Conservation (phyloP, 2,797 vertebrate genomes). For the Anguilla pacifica region DNA sequence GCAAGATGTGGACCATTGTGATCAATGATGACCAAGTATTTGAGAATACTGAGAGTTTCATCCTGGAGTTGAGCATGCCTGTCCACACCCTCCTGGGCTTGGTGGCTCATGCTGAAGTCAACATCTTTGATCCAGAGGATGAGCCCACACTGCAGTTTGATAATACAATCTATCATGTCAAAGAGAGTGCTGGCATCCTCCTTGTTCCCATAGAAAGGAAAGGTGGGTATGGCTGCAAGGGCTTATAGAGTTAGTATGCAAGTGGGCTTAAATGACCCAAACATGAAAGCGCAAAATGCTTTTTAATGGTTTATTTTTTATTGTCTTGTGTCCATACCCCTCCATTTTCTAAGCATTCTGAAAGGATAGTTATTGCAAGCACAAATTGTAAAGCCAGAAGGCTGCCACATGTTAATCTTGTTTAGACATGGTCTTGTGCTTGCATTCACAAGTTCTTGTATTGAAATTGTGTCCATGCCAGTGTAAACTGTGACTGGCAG, state of each 20-base stretch:
- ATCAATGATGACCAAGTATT: constrained; percentile 87
- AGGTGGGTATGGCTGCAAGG: constrained; percentile 66
- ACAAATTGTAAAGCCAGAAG: background rate
- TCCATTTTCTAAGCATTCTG: background rate
- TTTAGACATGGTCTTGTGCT: too few relatives aligned
- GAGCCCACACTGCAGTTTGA: constrained; percentile 90
- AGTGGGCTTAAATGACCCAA: background rate
- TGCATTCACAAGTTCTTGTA: background rate
- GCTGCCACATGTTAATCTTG: background rate
- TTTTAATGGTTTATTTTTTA: background rate
- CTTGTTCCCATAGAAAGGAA: constrained; percentile 85
- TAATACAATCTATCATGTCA: constrained; percentile 83
- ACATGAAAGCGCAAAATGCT: background rate
- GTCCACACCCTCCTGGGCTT: constrained; percentile 88
- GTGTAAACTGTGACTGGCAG: background rate
- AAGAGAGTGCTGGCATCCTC: constrained; percentile 82
- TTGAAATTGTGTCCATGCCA: background rate
- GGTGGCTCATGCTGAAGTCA: constrained; percentile 73
- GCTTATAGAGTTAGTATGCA: background rate
- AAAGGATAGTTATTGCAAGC: background rate
- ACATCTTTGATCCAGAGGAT: constrained; percentile 88
- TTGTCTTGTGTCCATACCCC: background rate
- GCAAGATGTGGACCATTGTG: constrained; percentile 87
- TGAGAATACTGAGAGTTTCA: constrained; percentile 84
- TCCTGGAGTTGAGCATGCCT: constrained; percentile 91